Conservation (phyloP, 2,888 invertebrate species). For the Drosophila rubida region DNA sequence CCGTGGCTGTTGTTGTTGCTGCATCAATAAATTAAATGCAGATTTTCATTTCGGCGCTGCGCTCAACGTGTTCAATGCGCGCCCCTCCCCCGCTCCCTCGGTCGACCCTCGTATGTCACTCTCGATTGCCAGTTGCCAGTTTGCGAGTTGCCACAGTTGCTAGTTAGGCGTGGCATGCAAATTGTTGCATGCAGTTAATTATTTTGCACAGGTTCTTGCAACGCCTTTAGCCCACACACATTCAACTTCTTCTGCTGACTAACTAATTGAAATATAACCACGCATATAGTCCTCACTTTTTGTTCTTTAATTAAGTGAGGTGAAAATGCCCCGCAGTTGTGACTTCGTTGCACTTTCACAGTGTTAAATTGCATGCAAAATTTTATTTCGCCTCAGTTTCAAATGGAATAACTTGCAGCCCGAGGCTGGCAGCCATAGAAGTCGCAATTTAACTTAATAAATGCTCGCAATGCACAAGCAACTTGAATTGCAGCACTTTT, state of each 20-base stretch:
- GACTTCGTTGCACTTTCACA: conserved; percentile 25
- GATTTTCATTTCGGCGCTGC: conserved; percentile 72
- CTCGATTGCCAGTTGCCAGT: conserved; percentile 41
- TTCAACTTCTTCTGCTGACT: conserved; percentile 39
- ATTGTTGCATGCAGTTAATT: conserved; percentile 80
- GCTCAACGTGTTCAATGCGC: conserved; percentile 50
- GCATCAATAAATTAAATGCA: conserved; percentile 80
- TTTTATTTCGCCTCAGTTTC: conserved; percentile 33
- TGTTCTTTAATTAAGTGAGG: conserved; percentile 65
- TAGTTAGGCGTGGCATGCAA: conserved; percentile 71
- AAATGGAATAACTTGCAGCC: conserved; percentile 19
- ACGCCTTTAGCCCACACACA: conserved; percentile 24
- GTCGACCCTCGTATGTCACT: conserved; percentile 48
- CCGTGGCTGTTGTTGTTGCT: conserved; percentile 41
- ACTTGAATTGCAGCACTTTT: neutral
- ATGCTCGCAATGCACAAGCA: neutral
- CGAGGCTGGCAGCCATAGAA: neutral
- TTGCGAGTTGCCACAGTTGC: conserved; percentile 37
- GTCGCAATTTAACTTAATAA: neutral
- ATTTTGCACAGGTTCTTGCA: conserved; percentile 74
- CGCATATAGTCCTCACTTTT: conserved; percentile 10
- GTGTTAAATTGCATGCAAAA: conserved; percentile 35
- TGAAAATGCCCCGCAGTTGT: conserved; percentile 49
- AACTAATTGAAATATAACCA: conserved; percentile 79
- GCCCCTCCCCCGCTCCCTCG: neutral